Base-by-base conservation (phyloP, 2,888 invertebrate species). In the Thalpophila matura region DNA sequence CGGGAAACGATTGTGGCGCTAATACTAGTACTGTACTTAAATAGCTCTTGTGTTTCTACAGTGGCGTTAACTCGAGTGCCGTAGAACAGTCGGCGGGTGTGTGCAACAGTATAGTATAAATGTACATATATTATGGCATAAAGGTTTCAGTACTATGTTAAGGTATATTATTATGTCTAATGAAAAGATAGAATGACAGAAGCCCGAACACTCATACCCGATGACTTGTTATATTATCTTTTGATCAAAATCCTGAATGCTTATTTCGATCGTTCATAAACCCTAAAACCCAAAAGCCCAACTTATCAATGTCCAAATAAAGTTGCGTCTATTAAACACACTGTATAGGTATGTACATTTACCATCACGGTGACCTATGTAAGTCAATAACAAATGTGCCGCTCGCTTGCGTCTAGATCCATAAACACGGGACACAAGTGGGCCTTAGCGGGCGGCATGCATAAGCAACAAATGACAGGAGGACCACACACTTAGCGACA, bases 401-500 rank as follows among this genome's bases (percentile, higher is more conserved):
- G 22, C 9, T 20, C 26, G 16, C 29, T 40, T 47, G 26, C 40
- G 7, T 9, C 31, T 45, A 56, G 35, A 50, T 31, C 26, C 35
- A 47, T 47, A 63, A 53, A 7, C 12, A 16, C n/a, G 22, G 16
- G 7, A 24, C 14, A 38, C 45, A 31, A 53, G 59, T 40, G 43
- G 16, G 27, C 35, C 26, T n/a, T n/a, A n/a, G 29, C 10, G 43
- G 18, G 16, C 9, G 29, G 46, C 64, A 46, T 64, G 53, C 65
- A 57, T 64, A 57, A 53, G 51, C 68, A 63, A 69, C 56, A 57
- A 16, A 42, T 47, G 47, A 20, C 46, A 42, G 22, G 27, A 9
- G 29, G 10, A 14, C 24, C 38, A 24, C 35, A 45, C 66, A 55
- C 33, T 16, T 16, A 27, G 46, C 42, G n/a, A 24, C 51, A 16